Evolutionary conservation across 2,113 vertebrate species (phyloP).

Genomic region (Mobula hypostoma): DNA sequence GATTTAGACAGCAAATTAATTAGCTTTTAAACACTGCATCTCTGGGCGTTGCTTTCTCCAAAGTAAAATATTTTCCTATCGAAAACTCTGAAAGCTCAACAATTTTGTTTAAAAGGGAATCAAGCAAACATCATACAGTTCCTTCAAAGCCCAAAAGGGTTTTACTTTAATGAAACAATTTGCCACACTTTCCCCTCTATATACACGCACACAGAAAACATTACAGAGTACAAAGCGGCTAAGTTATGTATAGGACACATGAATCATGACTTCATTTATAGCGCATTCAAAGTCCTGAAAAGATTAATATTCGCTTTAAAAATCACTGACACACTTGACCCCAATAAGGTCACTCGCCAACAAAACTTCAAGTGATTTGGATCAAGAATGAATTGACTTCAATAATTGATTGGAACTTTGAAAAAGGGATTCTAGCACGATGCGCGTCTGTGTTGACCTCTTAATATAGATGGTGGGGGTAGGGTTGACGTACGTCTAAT

Average conservation of each 20-base stretch:
- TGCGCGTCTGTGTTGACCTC: slow-evolving; percentile 25
- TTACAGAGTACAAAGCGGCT: slow-evolving; percentile 27
- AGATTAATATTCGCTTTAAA: slow-evolving; percentile 37
- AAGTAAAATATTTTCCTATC: background rate
- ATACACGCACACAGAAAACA: slow-evolving; percentile 18
- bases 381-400: slow-evolving; percentile 31
- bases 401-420: slow-evolving; percentile 32
- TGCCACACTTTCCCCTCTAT: slow-evolving; percentile 19
- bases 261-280: slow-evolving; percentile 32
- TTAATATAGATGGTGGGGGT: background rate
- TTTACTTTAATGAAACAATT: slow-evolving; percentile 36
- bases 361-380: slow-evolving; percentile 36
- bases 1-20: background rate
- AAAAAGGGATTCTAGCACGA: slow-evolving; percentile 3
- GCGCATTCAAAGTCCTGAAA: slow-evolving; percentile 24
- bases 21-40: background rate
- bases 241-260: slow-evolving; percentile 22
- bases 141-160: background rate
- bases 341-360: slow-evolving; percentile 4
- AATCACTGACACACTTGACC: slow-evolving; percentile 36
- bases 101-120: background rate
- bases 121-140: background rate
- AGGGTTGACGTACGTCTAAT: background rate
- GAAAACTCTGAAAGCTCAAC: background rate
- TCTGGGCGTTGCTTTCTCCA: background rate